Conservation (phyloP, 92 coral and sea anemone species). For the Porites evermanni region DNA sequence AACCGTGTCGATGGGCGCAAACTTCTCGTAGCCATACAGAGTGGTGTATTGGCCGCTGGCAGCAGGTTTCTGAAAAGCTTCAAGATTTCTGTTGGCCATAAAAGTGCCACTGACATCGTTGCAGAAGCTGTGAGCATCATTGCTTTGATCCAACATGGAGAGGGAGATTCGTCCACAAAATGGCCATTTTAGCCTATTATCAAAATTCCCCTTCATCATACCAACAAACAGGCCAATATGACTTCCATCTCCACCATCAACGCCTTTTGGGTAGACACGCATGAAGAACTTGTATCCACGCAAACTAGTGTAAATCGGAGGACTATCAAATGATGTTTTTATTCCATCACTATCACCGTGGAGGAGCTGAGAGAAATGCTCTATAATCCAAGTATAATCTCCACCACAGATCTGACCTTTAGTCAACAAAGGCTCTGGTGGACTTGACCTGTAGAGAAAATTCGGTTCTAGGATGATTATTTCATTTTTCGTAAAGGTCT, state of each 20-base stretch:
- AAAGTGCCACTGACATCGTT: constrained; percentile 82
- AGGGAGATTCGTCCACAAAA: constrained; percentile 79
- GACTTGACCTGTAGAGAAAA: too few species aligned
- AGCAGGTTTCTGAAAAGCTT: constrained; percentile 79
- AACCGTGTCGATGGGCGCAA: constrained; percentile 72
- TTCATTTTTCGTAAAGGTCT: too few species aligned
- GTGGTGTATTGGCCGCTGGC: constrained; percentile 59
- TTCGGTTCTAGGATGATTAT: too few species aligned
- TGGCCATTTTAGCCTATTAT: constrained; percentile 78
- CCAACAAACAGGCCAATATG: constrained; percentile 78
- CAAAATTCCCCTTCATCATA: constrained; percentile 74
- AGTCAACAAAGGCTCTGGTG: too few species aligned
- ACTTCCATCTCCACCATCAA: constrained; percentile 60
- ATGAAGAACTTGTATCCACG: constrained; percentile 79
- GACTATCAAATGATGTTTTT: constrained; percentile 75
- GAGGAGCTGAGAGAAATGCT: constrained; percentile 55
- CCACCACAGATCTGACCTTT: constrained; percentile 78
- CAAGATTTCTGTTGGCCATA: constrained; percentile 72
- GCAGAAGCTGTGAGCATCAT: constrained; percentile 56
- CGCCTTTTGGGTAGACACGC: constrained; percentile 71
- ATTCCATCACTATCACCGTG: constrained; percentile 42
- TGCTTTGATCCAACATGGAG: constrained; percentile 78
- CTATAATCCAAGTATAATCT: constrained; percentile 74
- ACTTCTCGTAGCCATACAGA: constrained; percentile 84
- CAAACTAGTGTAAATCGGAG: constrained; percentile 76